These are phyloP conservation scores for Lasioglossum calceatum DNA, from an alignment of 2,888 invertebrate genomes.

Conservation along the genomic window DNA sequence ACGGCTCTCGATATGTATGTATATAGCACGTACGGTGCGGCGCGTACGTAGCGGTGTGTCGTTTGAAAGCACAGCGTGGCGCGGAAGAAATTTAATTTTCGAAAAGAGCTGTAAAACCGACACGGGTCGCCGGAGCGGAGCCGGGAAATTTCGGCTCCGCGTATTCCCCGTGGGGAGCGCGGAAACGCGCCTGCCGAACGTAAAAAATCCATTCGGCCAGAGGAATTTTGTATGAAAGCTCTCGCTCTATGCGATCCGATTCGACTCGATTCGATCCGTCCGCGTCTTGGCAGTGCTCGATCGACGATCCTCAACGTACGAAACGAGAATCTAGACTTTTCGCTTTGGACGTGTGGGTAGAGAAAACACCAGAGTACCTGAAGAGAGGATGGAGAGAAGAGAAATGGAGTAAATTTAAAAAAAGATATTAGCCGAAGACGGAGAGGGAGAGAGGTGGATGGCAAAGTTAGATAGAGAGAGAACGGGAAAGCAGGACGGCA, in stretches of 20 bases:
- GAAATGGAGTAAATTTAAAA: no score
- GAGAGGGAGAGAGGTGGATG: no score
- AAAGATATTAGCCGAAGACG: no score
- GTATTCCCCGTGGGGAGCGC: conserved; percentile 11
- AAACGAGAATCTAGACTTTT: neutral
- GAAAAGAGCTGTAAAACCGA: conserved; percentile 36
- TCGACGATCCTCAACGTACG: neutral
- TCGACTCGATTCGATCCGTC: neutral
- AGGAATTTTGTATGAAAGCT: conserved; percentile 49
- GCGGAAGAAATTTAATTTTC: conserved; percentile 53
- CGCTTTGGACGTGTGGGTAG: neutral
- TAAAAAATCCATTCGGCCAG: conserved; percentile 33
- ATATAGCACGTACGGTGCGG: neutral
- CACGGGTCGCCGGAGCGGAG: neutral
- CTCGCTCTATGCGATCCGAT: neutral
- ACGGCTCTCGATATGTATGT: neutral
- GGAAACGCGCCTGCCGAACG: conserved; percentile 19
- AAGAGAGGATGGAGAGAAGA: no score
- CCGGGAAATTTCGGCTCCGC: conserved; percentile 20
- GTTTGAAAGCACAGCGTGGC: neutral
- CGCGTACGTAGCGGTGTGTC: conserved; percentile 4
- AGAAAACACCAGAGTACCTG: no score
- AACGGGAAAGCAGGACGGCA: no score
- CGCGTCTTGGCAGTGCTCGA: neutral
- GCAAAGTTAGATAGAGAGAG: no score